Base-by-base conservation (phyloP, 2,888 invertebrate species). In the Strigamia maritima region DNA sequence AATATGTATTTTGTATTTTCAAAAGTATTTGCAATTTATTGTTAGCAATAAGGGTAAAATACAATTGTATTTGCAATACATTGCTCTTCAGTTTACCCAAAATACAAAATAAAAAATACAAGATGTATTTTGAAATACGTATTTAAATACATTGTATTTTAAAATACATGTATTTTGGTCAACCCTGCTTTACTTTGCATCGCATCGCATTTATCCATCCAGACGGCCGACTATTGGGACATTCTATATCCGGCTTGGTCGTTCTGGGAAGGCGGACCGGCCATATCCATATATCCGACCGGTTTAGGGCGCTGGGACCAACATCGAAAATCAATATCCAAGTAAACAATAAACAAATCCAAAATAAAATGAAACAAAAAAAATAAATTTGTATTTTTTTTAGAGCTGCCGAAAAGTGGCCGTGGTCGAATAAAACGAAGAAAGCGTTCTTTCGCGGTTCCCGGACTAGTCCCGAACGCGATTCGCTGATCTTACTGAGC, bases 251-350 rank as follows among this genome's bases (percentile, higher is more conserved):
- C 98, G 0, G 94, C 97, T 0, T 98, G 98, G 98, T 92, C 95
- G 60, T 98, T 98, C 86, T 97, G 97, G 97, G 95, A 95, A 87
- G 98, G 98, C 31, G 98, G 98, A 0, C 98, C 98, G 16, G 97
- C 98, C 0, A 97, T 98, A 82, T 91, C 92, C 49, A 87, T 97
- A 12, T 97, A 97, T 87, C 98, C 98, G 0, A 87, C 85, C 3
- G 88, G 88, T 26, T 83, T 88, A 8, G 88, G 88, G 1, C 89
- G 96, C 65, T 98, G 98, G 98, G 97, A 97, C 86, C 86, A 90
- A 82, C 93, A 94, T 84, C 89, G 96, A 79, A 87, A 90, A 80
- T 89, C 91, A 10, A 90, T 97, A 80, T 89, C 91, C 76, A 87
- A 88, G 86, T 86, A 82, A 79, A 81, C 22, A 24, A 10, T 4